phyloP scores from a whole-genome alignment of 2,888 invertebrate species.

The Oeneis ivallda region DNA sequence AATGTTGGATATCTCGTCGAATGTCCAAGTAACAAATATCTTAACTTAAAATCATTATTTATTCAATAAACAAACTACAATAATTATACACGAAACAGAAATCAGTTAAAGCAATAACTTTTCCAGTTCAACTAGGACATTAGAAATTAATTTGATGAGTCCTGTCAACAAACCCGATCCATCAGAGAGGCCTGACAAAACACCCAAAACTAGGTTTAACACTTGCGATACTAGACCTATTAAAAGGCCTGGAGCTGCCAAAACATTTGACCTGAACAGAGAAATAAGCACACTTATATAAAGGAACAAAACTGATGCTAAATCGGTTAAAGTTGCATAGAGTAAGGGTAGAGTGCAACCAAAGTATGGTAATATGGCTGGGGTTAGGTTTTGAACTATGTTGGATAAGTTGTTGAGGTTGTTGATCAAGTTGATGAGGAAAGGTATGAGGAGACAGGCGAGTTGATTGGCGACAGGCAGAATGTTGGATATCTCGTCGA shows the following conservation, averaged over 20 bases:
- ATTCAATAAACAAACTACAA: slow-evolving; percentile 36
- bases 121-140: slow-evolving; percentile 66
- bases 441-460: slow-evolving; percentile 66
- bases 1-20: too few species aligned
- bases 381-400: slow-evolving; percentile 72
- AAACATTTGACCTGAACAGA: slow-evolving; percentile 67
- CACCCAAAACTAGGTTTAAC: slow-evolving; percentile 61
- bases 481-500: slow-evolving; percentile 70
- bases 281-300: slow-evolving; percentile 73
- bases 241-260: slow-evolving; percentile 66
- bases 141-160: slow-evolving; percentile 65
- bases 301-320: slow-evolving; percentile 70
- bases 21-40: too few species aligned
- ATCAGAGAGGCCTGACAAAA: slow-evolving; percentile 66
- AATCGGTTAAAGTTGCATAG: slow-evolving; percentile 70
- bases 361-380: slow-evolving; percentile 70
- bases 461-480: slow-evolving; percentile 70
- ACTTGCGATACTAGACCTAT: slow-evolving; percentile 61
- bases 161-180: slow-evolving; percentile 61
- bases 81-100: slow-evolving; percentile 24
- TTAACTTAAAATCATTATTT: slow-evolving; percentile 25
- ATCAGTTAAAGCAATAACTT: slow-evolving; percentile 52
- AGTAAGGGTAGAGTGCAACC: slow-evolving; percentile 70
- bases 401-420: slow-evolving; percentile 73
- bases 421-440: slow-evolving; percentile 71